A percentile compares a stretch with the other conserved stretches of the same genome.
Conservation (phyloP, 2,797 vertebrate species). For the Graptemys geographica region DNA sequence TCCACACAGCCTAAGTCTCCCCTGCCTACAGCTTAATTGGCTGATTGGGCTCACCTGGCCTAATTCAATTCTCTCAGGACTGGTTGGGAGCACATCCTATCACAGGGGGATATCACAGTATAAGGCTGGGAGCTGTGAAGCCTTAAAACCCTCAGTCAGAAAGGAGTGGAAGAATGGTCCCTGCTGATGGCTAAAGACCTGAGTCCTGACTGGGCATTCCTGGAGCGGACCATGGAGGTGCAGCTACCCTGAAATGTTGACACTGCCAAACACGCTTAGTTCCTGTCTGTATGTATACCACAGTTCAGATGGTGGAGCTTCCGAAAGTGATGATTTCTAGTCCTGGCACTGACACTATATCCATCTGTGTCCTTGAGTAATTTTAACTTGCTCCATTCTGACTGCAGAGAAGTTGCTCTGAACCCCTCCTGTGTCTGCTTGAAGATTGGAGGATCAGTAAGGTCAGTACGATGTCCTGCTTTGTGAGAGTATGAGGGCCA, state of each 20-base stretch:
- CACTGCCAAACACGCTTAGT: no score
- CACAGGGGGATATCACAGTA: neutral
- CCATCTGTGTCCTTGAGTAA: conserved; percentile 51
- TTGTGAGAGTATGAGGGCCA: neutral
- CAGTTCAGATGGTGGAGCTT: neutral
- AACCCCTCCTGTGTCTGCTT: neutral
- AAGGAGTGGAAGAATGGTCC: neutral
- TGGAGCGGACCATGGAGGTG: no score
- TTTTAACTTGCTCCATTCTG: neutral
- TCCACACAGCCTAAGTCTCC: neutral
- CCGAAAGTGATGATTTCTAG: conserved; percentile 20
- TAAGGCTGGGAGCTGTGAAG: neutral
- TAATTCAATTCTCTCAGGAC: neutral
- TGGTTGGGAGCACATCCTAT: neutral
- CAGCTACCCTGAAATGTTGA: no score
- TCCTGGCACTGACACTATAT: neutral
- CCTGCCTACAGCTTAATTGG: neutral
- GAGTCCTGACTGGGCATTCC: no score
- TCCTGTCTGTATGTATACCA: neutral
- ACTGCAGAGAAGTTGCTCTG: neutral
- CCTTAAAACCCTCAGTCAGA: neutral
- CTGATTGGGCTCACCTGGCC: neutral
- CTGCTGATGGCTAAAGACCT: neutral
- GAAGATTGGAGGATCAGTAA: neutral
- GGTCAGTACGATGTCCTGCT: neutral